These are phyloP conservation scores for Gymnocheta viridis DNA, from an alignment of 2,888 invertebrate genomes.

Conservation along the genomic window DNA sequence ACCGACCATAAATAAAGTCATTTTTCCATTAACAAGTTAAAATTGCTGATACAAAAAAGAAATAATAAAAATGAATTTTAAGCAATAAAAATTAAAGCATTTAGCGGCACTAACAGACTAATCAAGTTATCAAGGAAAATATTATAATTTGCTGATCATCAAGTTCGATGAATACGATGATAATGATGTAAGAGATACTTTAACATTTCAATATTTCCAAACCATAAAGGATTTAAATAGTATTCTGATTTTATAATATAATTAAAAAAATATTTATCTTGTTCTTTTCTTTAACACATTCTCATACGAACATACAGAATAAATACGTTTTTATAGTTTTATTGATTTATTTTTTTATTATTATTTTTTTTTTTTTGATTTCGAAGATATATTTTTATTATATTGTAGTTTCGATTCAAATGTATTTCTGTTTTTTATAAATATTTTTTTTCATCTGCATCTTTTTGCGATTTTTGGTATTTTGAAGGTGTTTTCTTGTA, in stretches of 20 bases:
- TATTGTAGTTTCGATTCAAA: not conserved
- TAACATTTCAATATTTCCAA: constrained; percentile 53
- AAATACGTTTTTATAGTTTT: constrained; percentile 37
- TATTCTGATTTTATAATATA: constrained; percentile 33
- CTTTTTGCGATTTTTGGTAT: constrained; percentile 55
- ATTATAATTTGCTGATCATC: constrained; percentile 1
- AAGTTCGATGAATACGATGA: not conserved
- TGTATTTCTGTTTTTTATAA: constrained; percentile 26
- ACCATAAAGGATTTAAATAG: constrained; percentile 27
- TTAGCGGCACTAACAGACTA: constrained; percentile 33
- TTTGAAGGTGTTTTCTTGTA: constrained; percentile 69
- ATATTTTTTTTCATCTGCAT: constrained; percentile 23
- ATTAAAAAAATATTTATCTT: constrained; percentile 42
- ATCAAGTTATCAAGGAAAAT: constrained; percentile 63
- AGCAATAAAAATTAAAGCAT: constrained; percentile 48
- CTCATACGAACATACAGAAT: not conserved
- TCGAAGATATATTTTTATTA: constrained; percentile 36
- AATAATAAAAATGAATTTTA: constrained; percentile 1
- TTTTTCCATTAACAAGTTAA: constrained; percentile 24
- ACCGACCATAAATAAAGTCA: constrained; percentile 55
- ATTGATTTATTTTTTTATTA: constrained; percentile 55
- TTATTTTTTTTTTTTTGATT: no score
- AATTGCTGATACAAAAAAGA: constrained; percentile 34
- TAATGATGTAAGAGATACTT: constrained; percentile 44
- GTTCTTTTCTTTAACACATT: not conserved